Evolutionary conservation across 2,797 vertebrate genomes (phyloP), one percentile per base, ranked within the genome.

Genomic region (Sebastes iracundus): DNA sequence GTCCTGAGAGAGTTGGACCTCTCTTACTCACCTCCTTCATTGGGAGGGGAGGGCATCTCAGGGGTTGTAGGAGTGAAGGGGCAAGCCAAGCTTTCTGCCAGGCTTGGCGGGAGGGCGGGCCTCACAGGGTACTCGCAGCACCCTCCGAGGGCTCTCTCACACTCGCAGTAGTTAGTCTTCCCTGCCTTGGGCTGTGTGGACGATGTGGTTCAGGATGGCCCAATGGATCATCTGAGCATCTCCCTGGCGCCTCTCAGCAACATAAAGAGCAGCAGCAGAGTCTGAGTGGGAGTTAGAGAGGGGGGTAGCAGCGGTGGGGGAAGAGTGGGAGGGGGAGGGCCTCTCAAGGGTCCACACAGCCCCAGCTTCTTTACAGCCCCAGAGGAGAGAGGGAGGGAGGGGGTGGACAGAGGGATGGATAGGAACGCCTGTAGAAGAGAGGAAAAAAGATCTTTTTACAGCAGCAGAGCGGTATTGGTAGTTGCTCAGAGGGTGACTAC

Each of bases 21-120:
- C 56, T 86, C 32, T 72, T 79, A 84, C 97, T 95, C 96, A 99
- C 98, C 98, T 97, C 96, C 96, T 90, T 99, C 97, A 87, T 97
- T 97, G 86, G 97, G 97, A 95, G 97, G 96, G 88, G 98, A 99
- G 92, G 98, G 98, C 98, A 99, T 99, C 95, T 95, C 97, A 93
- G 86, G 85, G 87, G 78, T 85, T 86, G 82, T 77, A 22, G 84
- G 56, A 71, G 77, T 73, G 90, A 91, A 85, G 84, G 87, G 59
- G 84, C 82, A 80, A 87, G 75, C 90, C 77, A 90, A 94, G 94
- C 91, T 87, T 87, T 63, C 87, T 91, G 88, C 91, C 94, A 94
- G 75, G 80, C 91, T 92, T 76, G 92, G 93, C 86, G 87, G 88
- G 88, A 14, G 28, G 88, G 87, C 18, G n/a, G 83, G 77, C 86